Conservation (phyloP, 2,113 vertebrate species). For the Anser brachyrhynchus region DNA sequence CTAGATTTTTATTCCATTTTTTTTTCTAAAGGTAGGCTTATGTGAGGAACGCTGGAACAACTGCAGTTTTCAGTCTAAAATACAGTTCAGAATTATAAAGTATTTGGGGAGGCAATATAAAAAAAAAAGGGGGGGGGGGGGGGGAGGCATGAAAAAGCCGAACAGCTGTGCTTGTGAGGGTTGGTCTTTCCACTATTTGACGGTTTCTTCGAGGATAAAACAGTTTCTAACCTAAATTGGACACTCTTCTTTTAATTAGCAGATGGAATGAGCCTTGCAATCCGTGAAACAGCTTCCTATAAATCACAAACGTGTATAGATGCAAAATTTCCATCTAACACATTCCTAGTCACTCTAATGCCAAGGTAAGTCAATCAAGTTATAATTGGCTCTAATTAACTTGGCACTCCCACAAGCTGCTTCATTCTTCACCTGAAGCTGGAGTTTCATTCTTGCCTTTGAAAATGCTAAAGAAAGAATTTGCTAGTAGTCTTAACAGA, state of each 20-base stretch:
- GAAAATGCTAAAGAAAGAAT: background rate
- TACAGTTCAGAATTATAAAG: background rate
- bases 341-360: background rate
- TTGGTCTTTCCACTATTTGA: background rate
- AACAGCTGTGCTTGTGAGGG: background rate
- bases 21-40: background rate
- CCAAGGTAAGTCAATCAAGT: constrained; percentile 51
- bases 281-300: background rate
- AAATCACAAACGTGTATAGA: background rate
- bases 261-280: background rate
- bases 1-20: background rate
- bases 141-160: background rate
- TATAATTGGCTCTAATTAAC: constrained; percentile 43
- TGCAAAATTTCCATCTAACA: background rate
- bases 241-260: background rate
- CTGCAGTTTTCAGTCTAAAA: background rate
- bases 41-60: background rate
- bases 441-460: background rate
- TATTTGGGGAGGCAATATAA: background rate
- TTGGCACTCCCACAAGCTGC: constrained; percentile 23
- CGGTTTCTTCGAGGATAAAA: background rate
- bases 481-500: background rate
- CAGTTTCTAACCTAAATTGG: background rate
- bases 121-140: background rate
- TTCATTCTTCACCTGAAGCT: constrained; percentile 11